Conservation (phyloP, 2,797 vertebrate species). For the Cossypha caffra region DNA sequence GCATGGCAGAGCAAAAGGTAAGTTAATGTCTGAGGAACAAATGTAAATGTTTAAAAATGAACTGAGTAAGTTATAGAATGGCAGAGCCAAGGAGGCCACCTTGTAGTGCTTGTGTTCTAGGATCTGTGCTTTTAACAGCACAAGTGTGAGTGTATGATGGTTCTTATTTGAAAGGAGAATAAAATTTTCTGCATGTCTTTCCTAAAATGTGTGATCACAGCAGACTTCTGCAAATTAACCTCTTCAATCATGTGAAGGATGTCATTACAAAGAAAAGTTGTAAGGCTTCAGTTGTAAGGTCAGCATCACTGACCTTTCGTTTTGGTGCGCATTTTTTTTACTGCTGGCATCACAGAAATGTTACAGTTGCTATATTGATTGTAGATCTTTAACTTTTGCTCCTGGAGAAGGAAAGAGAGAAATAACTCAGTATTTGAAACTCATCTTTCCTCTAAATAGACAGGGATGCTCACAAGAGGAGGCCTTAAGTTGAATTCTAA, state of each 20-base stretch:
- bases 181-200: not conserved
- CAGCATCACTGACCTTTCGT: not conserved
- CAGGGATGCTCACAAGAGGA: not conserved
- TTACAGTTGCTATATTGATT: not conserved
- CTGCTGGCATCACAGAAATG: not conserved
- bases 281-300: not conserved
- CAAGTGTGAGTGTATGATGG: not conserved
- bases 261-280: not conserved
- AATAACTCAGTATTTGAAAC: not conserved
- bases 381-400: not conserved
- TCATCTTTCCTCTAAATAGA: not conserved
- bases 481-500: not conserved
- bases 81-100: not conserved
- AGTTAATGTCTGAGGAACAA: slow-evolving; percentile 7
- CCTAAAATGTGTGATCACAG: not conserved
- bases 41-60: slow-evolving; percentile 53
- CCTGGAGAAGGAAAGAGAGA: not conserved
- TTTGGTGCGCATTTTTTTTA: not conserved
- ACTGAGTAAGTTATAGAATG: not conserved
- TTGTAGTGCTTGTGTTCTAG: not conserved
- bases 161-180: slow-evolving; percentile 2
- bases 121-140: slow-evolving; percentile 6
- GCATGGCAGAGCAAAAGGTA: not conserved
- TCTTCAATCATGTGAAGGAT: not conserved
- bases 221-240: not conserved